Conservation (phyloP, 1,140 invertebrate species). For the Leptopilina boulardi region DNA sequence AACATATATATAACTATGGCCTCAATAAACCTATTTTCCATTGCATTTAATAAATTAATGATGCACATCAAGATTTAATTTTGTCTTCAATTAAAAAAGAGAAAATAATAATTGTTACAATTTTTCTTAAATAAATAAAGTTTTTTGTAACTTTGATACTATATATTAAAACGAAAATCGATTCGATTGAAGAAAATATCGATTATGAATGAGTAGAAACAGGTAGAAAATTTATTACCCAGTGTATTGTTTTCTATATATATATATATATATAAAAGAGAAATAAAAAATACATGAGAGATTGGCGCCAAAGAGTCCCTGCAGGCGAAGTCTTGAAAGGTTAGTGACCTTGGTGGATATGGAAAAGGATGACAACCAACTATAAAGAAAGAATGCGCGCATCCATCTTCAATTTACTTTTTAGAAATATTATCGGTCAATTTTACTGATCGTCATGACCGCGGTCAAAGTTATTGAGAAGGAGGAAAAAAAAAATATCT, state of each 20-base stretch:
- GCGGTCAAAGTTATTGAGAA: not conserved
- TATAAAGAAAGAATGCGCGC: slow-evolving; percentile 39
- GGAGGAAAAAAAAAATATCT: not conserved
- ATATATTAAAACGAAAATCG: too few species aligned
- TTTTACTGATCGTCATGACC: slow-evolving; percentile 51
- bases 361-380: slow-evolving; percentile 43
- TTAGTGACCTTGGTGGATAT: slow-evolving; percentile 57
- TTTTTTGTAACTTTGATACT: too few species aligned
- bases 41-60: too few species aligned
- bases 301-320: slow-evolving; percentile 58
- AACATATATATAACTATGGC: too few species aligned
- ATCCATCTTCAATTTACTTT: slow-evolving; percentile 56
- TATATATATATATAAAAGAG: too few species aligned
- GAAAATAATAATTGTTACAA: too few species aligned
- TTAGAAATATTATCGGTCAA: slow-evolving; percentile 58
- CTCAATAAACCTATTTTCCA: too few species aligned
- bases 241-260: not conserved
- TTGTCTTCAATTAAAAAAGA: too few species aligned
- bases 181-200: too few species aligned
- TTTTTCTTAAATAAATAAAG: too few species aligned
- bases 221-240: not conserved
- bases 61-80: too few species aligned
- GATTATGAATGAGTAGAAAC: too few species aligned
- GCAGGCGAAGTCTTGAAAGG: slow-evolving; percentile 46
- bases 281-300: slow-evolving; percentile 44